A percentile compares a stretch with the other conserved stretches of the same genome.
phyloP scores from a whole-genome alignment of 1,140 invertebrate species.

The Augochlora pura region DNA sequence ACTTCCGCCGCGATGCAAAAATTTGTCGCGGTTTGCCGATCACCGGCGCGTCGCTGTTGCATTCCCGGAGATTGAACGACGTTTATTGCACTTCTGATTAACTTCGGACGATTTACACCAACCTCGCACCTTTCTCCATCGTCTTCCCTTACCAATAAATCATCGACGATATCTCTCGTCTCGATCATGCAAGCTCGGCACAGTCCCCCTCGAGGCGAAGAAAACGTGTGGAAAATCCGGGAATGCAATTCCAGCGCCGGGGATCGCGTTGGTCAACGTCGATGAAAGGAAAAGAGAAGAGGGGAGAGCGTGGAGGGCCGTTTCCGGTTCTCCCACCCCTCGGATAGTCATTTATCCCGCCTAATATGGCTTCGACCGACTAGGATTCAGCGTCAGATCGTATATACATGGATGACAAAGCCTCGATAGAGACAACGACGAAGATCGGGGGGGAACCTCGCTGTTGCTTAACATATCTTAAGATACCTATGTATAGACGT shows the following conservation, averaged over 20 bases:
- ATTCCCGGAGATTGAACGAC: background rate
- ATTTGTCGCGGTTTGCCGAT: background rate
- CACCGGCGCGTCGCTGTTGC: background rate
- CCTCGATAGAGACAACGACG: slow-evolving; percentile 23
- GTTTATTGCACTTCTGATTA: background rate
- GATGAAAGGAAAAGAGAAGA: background rate
- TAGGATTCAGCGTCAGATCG: slow-evolving; percentile 78
- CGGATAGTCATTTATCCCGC: slow-evolving; percentile 36
- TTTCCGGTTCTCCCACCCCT: background rate
- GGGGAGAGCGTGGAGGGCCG: background rate
- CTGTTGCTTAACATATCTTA: slow-evolving; percentile 54
- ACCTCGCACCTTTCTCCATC: too few relatives aligned
- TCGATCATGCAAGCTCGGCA: too few relatives aligned
- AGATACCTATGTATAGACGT: slow-evolving; percentile 77
- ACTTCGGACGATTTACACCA: background rate
- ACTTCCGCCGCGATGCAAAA: background rate
- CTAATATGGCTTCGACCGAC: slow-evolving; percentile 74
- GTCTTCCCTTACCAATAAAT: too few relatives aligned
- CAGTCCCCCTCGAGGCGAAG: too few relatives aligned
- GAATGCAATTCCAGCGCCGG: background rate
- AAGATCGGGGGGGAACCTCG: background rate
- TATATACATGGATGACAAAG: slow-evolving; percentile 73
- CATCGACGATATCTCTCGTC: too few relatives aligned
- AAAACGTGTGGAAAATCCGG: too few relatives aligned
- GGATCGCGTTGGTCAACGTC: too few relatives aligned